phyloP scores from a whole-genome alignment of 2,113 vertebrate genomes.

The Poeciliopsis occidentalis region DNA sequence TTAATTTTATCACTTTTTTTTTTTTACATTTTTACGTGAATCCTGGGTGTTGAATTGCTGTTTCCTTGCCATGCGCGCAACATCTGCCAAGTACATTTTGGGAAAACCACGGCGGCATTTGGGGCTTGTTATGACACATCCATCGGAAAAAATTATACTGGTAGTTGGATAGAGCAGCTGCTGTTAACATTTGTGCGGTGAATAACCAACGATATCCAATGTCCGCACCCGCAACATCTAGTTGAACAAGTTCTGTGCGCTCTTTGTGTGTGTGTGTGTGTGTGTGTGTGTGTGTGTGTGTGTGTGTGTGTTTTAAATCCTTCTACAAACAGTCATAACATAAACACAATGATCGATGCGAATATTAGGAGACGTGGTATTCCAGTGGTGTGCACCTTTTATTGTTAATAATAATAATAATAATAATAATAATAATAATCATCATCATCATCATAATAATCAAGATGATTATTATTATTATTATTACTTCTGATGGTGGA shows the following conservation, averaged over 20 bases:
- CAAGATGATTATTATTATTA: too few relatives aligned
- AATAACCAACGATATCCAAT: not conserved
- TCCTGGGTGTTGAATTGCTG: not conserved
- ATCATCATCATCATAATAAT: too few relatives aligned
- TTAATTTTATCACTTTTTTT: too few relatives aligned
- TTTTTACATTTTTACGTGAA: not conserved
- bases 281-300: too few relatives aligned
- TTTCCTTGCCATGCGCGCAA: not conserved
- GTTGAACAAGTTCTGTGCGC: slow-evolving; percentile 13
- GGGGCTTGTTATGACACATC: not conserved
- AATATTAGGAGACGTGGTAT: not conserved
- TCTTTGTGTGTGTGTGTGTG: too few relatives aligned
- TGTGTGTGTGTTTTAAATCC: not conserved
- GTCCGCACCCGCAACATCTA: not conserved
- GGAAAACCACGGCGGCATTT: slow-evolving; percentile 4
- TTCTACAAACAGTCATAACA: not conserved
- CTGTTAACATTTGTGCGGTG: not conserved
- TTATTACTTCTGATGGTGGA: not conserved
- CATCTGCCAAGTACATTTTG: not conserved
- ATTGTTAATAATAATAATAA: too few relatives aligned
- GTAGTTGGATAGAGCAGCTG: not conserved
- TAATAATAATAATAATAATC: too few relatives aligned
- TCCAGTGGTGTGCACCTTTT: too few relatives aligned
- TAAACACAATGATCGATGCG: not conserved
- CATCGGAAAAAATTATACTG: not conserved